Evolutionary conservation across 2,888 invertebrate species (phyloP).

Genomic region (Resseliella maxima): DNA sequence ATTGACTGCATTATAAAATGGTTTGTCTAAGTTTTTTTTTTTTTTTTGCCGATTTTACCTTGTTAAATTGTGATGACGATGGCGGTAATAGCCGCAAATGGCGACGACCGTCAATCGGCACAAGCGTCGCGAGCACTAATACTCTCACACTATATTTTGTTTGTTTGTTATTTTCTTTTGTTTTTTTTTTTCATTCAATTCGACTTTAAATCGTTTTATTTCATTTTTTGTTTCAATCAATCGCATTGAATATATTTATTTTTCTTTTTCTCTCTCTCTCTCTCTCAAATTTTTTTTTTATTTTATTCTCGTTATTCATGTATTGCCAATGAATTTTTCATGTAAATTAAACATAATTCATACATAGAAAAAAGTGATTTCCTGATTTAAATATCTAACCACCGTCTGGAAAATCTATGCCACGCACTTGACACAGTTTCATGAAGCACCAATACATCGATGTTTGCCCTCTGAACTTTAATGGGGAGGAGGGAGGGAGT

Average conservation of each 20-base stretch:
- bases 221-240: no score
- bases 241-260: background rate
- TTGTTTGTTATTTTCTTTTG: no score
- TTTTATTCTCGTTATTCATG: background rate
- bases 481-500: no score
- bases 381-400: slow-evolving; percentile 33
- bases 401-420: slow-evolving; percentile 55
- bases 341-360: background rate
- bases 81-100: slow-evolving; percentile 5
- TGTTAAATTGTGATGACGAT: slow-evolving; percentile 47
- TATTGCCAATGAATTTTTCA: background rate
- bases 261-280: background rate
- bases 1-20: no score
- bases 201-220: background rate
- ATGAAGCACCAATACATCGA: background rate
- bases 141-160: background rate
- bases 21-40: background rate
- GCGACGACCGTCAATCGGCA: slow-evolving; percentile 12
- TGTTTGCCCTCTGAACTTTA: background rate
- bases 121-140: background rate
- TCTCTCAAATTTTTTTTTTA: background rate
- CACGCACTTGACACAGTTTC: slow-evolving; percentile 47
- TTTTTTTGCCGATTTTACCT: background rate
- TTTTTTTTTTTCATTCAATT: no score
- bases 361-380: background rate